phyloP scores from a whole-genome alignment of 1,140 invertebrate genomes.

The Adelges cooleyi region DNA sequence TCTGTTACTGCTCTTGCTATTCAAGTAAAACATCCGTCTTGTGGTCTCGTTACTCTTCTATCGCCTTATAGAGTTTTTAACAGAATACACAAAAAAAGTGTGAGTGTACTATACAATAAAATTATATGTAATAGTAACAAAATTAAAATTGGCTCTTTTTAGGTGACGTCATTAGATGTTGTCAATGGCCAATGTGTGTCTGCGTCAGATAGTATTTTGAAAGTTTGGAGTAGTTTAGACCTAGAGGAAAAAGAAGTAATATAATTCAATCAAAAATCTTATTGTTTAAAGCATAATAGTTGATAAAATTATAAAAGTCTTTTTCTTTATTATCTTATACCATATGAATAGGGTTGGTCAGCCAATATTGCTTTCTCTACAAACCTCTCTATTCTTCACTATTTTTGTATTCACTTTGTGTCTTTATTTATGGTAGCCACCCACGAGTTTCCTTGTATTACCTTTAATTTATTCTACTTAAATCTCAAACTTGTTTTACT shows the following conservation, averaged over 20 bases:
- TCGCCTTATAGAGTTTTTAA: constrained; percentile 31
- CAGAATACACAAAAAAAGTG: constrained; percentile 32
- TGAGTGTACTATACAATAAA: constrained; percentile 4
- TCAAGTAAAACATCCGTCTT: constrained; percentile 29
- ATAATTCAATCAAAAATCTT: no score
- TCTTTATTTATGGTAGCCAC: no score
- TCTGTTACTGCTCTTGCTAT: constrained; percentile 28
- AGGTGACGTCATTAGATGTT: constrained; percentile 16
- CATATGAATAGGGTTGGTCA: no score
- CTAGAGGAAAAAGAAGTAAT: constrained; percentile 9
- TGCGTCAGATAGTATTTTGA: constrained; percentile 12
- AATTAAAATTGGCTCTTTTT: neutral
- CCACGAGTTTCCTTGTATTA: no score
- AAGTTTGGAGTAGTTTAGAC: constrained; percentile 17
- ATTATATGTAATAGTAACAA: neutral
- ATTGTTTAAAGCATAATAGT: no score
- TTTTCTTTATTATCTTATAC: no score
- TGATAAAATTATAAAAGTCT: no score
- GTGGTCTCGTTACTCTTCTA: constrained; percentile 29
- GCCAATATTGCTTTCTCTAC: no score
- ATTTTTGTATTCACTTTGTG: no score
- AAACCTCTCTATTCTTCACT: no score
- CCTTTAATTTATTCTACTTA: no score
- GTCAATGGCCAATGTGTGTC: neutral
- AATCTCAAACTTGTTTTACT: no score